Base-by-base conservation (phyloP, 1,140 invertebrate genomes). In the Cherax quadricarinatus region DNA sequence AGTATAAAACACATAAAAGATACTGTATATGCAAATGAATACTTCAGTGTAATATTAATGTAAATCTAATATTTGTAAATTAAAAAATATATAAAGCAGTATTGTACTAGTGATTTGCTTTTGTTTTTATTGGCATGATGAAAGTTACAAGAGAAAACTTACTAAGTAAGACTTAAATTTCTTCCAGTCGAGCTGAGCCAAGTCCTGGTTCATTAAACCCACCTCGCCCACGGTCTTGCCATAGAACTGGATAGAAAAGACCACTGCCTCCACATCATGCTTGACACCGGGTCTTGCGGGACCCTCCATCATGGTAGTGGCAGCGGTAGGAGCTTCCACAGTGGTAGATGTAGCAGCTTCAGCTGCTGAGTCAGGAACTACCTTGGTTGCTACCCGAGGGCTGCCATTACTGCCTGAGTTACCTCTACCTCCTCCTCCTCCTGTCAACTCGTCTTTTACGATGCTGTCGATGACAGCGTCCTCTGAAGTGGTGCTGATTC, bases 111-210 rank as follows among this genome's bases (percentile, higher is more conserved):
- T 41, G 30, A 41, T 41, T 41, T 41, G 30, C 2, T 41, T 41
- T 41, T 41, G 30, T 41, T 41, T 41, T 0, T 41, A 41, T 41
- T 41, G 30, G 30, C 30, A 41, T 41, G 30, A 41, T 41, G 30
- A 41, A 41, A 41, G 30, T 66, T 66, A 18, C 62, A 66, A 14
- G 18, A 66, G 9, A 73, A 84, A 57, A 91, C 83, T 70, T 30
- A 91, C 90, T 4, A 91, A 49, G 49, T 91, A 91, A 10, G 90
- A 91, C 78, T 91, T 91, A 57, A 91, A 91, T n/a, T 86, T 91
- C 24, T 86, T 75, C 90, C 90, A 91, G 84, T 91, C 90, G n/a
- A 91, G 84, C 60, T 91, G 49, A 0, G 90, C 86, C 41, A 91
- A 60, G 78, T 91, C 90, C 41, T 91, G 90, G 41, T 91, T 84